These are phyloP conservation scores for Saturnia japonica DNA, from an alignment of 2,888 invertebrate genomes.

Conservation along the genomic window DNA sequence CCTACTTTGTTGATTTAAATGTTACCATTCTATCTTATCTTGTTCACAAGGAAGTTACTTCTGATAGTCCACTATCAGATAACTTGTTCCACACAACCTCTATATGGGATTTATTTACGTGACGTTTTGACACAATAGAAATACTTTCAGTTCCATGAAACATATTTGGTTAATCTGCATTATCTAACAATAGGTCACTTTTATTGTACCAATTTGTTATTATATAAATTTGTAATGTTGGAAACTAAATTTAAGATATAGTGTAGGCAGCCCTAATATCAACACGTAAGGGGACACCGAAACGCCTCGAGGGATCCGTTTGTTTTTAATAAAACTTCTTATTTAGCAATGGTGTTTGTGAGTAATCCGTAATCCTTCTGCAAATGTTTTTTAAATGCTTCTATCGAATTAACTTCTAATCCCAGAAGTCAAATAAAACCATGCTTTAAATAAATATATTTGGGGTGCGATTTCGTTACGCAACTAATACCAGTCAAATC, in stretches of 20 bases:
- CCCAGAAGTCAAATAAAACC: slow-evolving; percentile 3
- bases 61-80: neutral
- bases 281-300: slow-evolving; percentile 58
- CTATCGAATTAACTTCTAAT: slow-evolving; percentile 14
- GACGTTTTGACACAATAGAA: neutral
- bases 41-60: slow-evolving; percentile 9
- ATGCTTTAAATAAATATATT: neutral
- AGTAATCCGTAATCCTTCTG: slow-evolving; percentile 21
- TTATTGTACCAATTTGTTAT: too few species aligned
- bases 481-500: neutral
- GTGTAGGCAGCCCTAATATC: slow-evolving; percentile 57
- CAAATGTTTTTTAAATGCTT: slow-evolving; percentile 13
- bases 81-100: neutral
- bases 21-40: slow-evolving; percentile 15
- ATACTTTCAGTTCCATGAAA: neutral
- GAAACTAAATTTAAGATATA: neutral
- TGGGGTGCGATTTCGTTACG: neutral
- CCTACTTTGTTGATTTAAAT: slow-evolving; percentile 2
- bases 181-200: neutral
- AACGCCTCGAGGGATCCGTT: slow-evolving; percentile 62
- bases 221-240: neutral
- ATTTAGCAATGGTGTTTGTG: slow-evolving; percentile 56
- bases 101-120: neutral
- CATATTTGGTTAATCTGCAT: neutral
- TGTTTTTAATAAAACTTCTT: slow-evolving; percentile 76